phyloP scores from a whole-genome alignment of 2,888 invertebrate genomes.

The Leptopilina myrica region DNA sequence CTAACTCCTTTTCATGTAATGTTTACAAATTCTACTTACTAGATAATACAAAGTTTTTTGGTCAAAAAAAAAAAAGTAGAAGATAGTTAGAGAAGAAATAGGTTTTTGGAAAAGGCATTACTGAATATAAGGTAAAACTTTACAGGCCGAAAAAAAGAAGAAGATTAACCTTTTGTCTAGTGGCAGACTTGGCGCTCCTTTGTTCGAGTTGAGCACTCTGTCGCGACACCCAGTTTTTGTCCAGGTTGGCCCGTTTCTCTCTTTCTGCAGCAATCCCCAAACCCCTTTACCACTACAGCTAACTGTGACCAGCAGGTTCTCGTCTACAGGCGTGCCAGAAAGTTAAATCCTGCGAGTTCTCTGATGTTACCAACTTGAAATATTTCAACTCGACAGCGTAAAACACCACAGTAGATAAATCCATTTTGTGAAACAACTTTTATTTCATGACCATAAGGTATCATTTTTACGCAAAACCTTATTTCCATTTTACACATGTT shows the following conservation, averaged over 20 bases:
- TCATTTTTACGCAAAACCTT: conserved; percentile 37
- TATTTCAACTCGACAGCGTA: conserved; percentile 47
- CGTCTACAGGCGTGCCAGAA: conserved; percentile 46
- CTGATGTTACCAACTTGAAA: conserved; percentile 48
- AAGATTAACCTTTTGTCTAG: conserved; percentile 75
- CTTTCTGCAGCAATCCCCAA: conserved; percentile 35
- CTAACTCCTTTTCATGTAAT: too few relatives aligned
- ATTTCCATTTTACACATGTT: too few relatives aligned
- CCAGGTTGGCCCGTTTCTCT: conserved; percentile 52
- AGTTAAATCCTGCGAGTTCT: conserved; percentile 67
- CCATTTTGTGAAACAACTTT: conserved; percentile 51
- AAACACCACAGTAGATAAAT: conserved; percentile 33
- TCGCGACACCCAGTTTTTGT: conserved; percentile 74
- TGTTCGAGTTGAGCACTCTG: conserved; percentile 72
- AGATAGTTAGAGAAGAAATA: conserved; percentile 30
- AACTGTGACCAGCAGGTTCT: conserved; percentile 14
- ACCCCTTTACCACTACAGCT: conserved; percentile 39
- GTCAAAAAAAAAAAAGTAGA: neutral
- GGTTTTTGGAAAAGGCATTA: conserved; percentile 38
- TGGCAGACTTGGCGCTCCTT: conserved; percentile 68
- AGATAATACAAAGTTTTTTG: conserved; percentile 35
- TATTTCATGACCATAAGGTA: too few relatives aligned
- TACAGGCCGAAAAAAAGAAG: conserved; percentile 51
- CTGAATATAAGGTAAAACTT: conserved; percentile 59
- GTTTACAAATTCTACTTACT: neutral